These are phyloP conservation scores for Pardosa pseudoannulata DNA, from an alignment of 2,888 invertebrate species.

Conservation along the genomic window DNA sequence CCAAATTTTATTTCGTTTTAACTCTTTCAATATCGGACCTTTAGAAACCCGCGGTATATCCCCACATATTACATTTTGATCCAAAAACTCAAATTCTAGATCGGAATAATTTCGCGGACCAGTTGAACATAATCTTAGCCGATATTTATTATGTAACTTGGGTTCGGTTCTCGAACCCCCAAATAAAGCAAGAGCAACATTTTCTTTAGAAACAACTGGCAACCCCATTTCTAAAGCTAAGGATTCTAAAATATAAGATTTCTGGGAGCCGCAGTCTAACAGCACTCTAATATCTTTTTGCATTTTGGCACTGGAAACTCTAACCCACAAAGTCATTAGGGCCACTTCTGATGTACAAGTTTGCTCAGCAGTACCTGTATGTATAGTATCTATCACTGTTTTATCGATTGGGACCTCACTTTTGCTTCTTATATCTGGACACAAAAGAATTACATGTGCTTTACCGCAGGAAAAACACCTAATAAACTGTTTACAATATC, in stretches of 20 bases:
- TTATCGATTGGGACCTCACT: background rate
- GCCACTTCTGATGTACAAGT: background rate
- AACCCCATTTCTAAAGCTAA: background rate
- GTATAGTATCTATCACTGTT: background rate
- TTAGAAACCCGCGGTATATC: conserved; percentile 13
- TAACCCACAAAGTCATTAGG: background rate
- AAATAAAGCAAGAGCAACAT: background rate
- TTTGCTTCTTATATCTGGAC: background rate
- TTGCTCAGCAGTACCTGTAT: background rate
- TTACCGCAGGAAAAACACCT: background rate
- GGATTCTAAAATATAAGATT: background rate
- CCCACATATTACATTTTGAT: conserved; percentile 21
- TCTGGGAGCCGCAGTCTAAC: conserved; percentile 7
- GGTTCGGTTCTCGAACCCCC: background rate
- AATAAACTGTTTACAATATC: background rate
- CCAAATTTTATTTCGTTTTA: conserved; percentile 24
- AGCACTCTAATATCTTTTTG: too few relatives aligned
- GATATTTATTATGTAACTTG: conserved; percentile 5
- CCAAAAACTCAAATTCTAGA: conserved; percentile 15
- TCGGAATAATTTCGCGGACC: background rate
- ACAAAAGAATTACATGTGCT: background rate
- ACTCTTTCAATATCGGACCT: conserved; percentile 12
- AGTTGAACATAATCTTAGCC: background rate
- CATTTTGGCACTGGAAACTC: background rate
- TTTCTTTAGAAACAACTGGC: background rate